These are phyloP conservation scores for Anthrax anthrax DNA, from an alignment of 2,888 invertebrate genomes.

Conservation along the genomic window DNA sequence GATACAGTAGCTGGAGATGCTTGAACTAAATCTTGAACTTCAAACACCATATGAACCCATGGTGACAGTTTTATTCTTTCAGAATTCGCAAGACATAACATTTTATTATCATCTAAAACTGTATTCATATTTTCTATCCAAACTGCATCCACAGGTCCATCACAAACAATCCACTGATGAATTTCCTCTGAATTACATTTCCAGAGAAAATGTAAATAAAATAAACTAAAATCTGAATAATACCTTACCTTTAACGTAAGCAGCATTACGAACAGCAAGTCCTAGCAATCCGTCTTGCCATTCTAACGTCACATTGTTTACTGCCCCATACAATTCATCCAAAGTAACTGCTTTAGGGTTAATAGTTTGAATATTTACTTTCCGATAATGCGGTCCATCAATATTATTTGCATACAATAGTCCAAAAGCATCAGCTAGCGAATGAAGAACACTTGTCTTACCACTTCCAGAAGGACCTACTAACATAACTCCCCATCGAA, in stretches of 20 bases:
- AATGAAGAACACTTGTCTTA: slow-evolving; percentile 64
- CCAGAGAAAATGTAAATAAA: too few relatives aligned
- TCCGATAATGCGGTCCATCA: slow-evolving; percentile 47
- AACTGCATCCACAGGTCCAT: slow-evolving; percentile 83
- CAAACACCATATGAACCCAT: slow-evolving; percentile 81
- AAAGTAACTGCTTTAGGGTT: slow-evolving; percentile 82
- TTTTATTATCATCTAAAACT: slow-evolving; percentile 84
- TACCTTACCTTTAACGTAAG: slow-evolving; percentile 22
- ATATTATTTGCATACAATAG: slow-evolving; percentile 47
- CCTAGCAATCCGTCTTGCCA: slow-evolving; percentile 85
- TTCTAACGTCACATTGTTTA: slow-evolving; percentile 69
- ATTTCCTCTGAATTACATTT: slow-evolving; percentile 40
- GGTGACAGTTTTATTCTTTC: slow-evolving; percentile 80
- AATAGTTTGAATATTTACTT: slow-evolving; percentile 62
- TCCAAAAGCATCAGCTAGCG: slow-evolving; percentile 53
- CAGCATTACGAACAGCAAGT: slow-evolving; percentile 27
- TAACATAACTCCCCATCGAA: slow-evolving; percentile 84
- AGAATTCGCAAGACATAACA: slow-evolving; percentile 82
- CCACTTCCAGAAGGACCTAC: slow-evolving; percentile 84
- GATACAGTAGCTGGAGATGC: slow-evolving; percentile 84
- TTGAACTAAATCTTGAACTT: slow-evolving; percentile 70
- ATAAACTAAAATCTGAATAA: too few relatives aligned
- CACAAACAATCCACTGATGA: slow-evolving; percentile 85
- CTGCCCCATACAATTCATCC: slow-evolving; percentile 79
- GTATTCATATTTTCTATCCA: slow-evolving; percentile 94